phyloP scores from a whole-genome alignment of 2,888 invertebrate species.

The Chrysomela aeneicollis region DNA sequence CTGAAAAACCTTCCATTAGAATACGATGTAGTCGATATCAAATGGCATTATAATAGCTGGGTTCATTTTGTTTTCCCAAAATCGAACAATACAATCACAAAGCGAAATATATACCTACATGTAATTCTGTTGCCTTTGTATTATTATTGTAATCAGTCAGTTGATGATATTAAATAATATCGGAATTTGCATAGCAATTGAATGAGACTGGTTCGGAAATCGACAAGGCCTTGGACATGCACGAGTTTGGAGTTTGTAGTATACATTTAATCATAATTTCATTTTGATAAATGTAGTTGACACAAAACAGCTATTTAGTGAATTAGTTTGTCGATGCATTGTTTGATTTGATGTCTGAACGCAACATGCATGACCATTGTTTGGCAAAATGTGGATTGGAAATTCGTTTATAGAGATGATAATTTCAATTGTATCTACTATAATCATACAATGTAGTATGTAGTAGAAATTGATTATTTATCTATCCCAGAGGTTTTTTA shows the following conservation, averaged over 20 bases:
- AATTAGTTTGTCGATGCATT: conserved; percentile 10
- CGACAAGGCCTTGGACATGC: conserved; percentile 15
- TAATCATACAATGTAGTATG: too few species aligned
- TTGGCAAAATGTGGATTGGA: not conserved
- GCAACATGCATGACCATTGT: not conserved
- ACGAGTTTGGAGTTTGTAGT: conserved; percentile 8
- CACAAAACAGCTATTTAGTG: conserved; percentile 22
- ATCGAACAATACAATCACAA: not conserved
- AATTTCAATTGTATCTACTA: too few species aligned
- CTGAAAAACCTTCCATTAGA: too few species aligned
- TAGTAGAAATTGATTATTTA: too few species aligned
- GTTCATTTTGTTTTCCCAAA: not conserved
- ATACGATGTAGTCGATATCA: not conserved
- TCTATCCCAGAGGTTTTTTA: too few species aligned
- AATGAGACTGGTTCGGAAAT: conserved; percentile 31
- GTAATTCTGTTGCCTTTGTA: conserved; percentile 34
- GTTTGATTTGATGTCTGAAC: conserved; percentile 17
- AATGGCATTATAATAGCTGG: not conserved
- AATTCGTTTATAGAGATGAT: not conserved
- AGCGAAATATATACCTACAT: conserved; percentile 9
- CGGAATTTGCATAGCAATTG: conserved; percentile 35
- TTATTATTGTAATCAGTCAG: conserved; percentile 31
- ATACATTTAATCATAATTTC: conserved; percentile 14
- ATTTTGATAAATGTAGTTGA: conserved; percentile 26
- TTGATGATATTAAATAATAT: conserved; percentile 33